Evolutionary conservation across 1,140 invertebrate species (phyloP).

Genomic region (Drosophila triauraria): DNA sequence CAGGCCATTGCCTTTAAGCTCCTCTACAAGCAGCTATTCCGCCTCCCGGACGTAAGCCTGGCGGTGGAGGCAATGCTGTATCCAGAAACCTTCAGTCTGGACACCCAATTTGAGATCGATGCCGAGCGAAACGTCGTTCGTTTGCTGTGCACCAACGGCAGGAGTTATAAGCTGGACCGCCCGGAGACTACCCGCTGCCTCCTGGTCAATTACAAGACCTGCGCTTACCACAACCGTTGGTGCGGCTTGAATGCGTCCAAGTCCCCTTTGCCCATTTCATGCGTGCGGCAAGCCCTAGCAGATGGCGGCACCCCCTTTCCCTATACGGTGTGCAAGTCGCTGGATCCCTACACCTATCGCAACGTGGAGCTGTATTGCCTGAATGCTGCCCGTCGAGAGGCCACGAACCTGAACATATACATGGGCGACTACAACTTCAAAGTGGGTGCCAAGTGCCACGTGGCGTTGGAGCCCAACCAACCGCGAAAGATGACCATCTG

Average conservation of each 20-base stretch:
- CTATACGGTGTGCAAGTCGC: conserved; percentile 94
- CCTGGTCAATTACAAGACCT: conserved; percentile 70
- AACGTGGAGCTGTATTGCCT: conserved; percentile 95
- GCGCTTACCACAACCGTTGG: conserved; percentile 75
- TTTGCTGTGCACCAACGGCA: conserved; percentile 83
- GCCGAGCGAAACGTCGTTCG: conserved; percentile 75
- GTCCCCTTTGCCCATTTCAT: conserved; percentile 43
- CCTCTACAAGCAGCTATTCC: conserved; percentile 92
- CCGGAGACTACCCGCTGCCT: conserved; percentile 70
- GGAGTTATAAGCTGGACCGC: conserved; percentile 84
- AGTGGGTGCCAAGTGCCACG: conserved; percentile 91
- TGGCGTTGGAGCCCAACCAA: conserved; percentile 87
- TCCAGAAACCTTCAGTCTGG: conserved; percentile 81
- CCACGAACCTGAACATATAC: conserved; percentile 84
- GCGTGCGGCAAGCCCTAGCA: conserved; percentile 52
- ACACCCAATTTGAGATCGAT: conserved; percentile 79
- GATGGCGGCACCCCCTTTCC: conserved; percentile 91
- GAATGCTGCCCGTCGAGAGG: conserved; percentile 89
- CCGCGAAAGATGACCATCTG: conserved; percentile 87
- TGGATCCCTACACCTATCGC: conserved; percentile 93
- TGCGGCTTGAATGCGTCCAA: background rate
- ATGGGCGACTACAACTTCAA: conserved; percentile 86
- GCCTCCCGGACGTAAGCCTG: conserved; percentile 89
- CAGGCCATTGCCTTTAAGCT: conserved; percentile 93
- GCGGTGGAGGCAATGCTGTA: conserved; percentile 91